Percentiles rank a stretch among this genome's conserved stretches.
Evolutionary conservation across 2,113 vertebrate genomes (phyloP).

Genomic region (Alouatta palliata): DNA sequence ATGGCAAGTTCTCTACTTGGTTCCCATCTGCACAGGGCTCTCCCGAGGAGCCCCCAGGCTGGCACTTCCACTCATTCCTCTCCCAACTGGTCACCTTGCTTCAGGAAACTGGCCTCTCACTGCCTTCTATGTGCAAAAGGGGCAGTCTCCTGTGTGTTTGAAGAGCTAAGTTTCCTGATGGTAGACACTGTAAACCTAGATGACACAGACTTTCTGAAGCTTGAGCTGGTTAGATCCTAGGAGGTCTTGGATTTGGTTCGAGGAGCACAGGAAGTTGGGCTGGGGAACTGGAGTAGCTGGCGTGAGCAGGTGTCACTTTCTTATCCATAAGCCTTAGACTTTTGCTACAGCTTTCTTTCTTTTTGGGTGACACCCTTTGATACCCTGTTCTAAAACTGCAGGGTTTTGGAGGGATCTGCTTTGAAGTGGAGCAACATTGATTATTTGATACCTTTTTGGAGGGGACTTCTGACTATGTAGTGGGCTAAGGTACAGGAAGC

Average conservation of each 20-base stretch:
- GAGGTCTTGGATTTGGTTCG: neutral
- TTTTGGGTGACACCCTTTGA: neutral
- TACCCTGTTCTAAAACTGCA: neutral
- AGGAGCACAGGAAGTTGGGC: neutral
- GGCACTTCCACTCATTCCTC: fast-evolving
- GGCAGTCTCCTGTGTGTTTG: neutral
- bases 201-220: neutral
- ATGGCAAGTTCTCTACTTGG: neutral
- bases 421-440: neutral
- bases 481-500: neutral
- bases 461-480: neutral
- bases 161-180: neutral
- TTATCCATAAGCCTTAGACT: neutral
- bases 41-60: neutral
- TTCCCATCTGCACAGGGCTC: neutral
- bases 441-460: neutral
- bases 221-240: neutral
- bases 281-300: neutral
- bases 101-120: neutral
- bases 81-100: neutral
- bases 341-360: neutral
- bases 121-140: neutral
- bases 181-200: neutral
- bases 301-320: neutral
- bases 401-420: neutral